phyloP scores from a whole-genome alignment of 2,113 vertebrate species.

The Hirundichthys speculiger region DNA sequence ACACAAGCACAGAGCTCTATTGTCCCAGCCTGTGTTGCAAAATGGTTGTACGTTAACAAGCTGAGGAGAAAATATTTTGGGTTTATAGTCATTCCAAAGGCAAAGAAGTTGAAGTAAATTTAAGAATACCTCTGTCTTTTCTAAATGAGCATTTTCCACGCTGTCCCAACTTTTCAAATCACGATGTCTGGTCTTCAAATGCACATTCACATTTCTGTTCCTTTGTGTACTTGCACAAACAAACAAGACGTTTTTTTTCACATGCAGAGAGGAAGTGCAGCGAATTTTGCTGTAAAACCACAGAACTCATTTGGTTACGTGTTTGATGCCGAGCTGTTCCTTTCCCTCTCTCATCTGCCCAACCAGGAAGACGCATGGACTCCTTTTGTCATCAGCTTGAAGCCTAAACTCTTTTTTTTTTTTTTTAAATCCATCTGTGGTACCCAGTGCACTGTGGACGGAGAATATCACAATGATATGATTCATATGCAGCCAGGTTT shows the following conservation, averaged over 20 bases:
- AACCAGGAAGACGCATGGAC: conserved; percentile 37
- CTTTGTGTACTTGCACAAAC: conserved; percentile 20
- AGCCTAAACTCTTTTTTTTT: conserved; percentile 48
- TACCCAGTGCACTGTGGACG: conserved; percentile 62
- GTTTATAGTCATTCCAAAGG: no score
- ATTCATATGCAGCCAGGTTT: conserved; percentile 81
- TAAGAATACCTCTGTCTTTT: no score
- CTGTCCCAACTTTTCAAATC: no score
- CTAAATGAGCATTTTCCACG: no score
- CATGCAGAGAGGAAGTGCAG: conserved; percentile 30
- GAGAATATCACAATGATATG: conserved; percentile 75
- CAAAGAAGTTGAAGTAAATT: no score
- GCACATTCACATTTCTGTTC: conserved; percentile 2
- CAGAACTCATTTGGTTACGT: conserved; percentile 29
- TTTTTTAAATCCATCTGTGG: conserved; percentile 56
- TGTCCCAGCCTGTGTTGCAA: no score
- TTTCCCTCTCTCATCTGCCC: conserved; percentile 37
- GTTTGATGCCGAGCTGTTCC: conserved; percentile 48
- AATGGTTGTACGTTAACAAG: no score
- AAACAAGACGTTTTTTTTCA: conserved; percentile 38
- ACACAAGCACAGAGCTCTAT: no score
- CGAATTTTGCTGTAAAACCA: conserved; percentile 15
- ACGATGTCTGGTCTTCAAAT: no score
- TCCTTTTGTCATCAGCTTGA: conserved; percentile 38
- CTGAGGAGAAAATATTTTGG: no score